These are phyloP conservation scores for Exephanes ischioxanthus DNA, from an alignment of 2,888 invertebrate genomes.

Conservation along the genomic window DNA sequence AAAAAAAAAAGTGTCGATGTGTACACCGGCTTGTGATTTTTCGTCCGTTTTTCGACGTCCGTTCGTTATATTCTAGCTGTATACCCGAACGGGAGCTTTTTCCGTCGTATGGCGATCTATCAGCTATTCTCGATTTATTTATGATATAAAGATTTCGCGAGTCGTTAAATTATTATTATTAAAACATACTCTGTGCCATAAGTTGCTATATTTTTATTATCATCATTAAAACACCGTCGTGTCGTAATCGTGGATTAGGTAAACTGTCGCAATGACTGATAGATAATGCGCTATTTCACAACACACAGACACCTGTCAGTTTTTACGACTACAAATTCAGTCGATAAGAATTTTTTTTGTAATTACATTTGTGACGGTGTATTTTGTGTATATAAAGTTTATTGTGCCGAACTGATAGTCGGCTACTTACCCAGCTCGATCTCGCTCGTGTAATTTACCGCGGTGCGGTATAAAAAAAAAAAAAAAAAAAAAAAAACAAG, in stretches of 20 bases:
- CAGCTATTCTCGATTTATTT: constrained; percentile 56
- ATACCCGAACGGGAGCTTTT: constrained; percentile 23
- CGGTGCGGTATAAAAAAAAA: constrained; percentile 50
- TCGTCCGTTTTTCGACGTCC: constrained; percentile 56
- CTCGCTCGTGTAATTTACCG: constrained; percentile 48
- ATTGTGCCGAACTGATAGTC: constrained; percentile 65
- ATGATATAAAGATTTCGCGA: constrained; percentile 59
- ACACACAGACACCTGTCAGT: not conserved
- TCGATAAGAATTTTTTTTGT: constrained; percentile 72
- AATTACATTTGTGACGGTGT: constrained; percentile 76
- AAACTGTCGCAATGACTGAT: constrained; percentile 34
- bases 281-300: constrained; percentile 29
- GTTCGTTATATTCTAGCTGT: constrained; percentile 51
- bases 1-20: constrained; percentile 49
- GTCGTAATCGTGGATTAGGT: constrained; percentile 14
- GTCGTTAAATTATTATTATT: constrained; percentile 65
- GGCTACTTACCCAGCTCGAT: constrained; percentile 29
- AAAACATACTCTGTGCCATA: constrained; percentile 80
- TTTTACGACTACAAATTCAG: constrained; percentile 22
- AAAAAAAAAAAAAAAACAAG: constrained; percentile 51
- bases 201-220: constrained; percentile 74
- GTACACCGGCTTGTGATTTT: constrained; percentile 62
- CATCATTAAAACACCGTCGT: constrained; percentile 30
- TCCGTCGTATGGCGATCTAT: constrained; percentile 48
- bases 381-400: constrained; percentile 74